Percentiles rank a stretch among this genome's conserved stretches.
These are phyloP conservation scores for Melanotaenia parkinsoni DNA, from an alignment of 2,797 vertebrate species.

Conservation along the genomic window DNA sequence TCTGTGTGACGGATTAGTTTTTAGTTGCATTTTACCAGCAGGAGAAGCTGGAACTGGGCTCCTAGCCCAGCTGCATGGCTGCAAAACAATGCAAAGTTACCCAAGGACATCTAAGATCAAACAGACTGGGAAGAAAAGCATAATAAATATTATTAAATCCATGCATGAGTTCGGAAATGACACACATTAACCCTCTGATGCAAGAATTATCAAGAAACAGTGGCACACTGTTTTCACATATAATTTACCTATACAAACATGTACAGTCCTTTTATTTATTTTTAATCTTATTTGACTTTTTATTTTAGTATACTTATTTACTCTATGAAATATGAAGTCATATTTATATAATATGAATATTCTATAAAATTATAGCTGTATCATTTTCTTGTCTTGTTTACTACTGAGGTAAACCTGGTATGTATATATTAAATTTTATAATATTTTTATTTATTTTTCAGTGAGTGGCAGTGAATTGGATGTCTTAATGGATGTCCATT, in stretches of 20 bases:
- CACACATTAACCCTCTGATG: background rate
- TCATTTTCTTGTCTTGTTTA: too few species aligned
- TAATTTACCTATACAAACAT: background rate
- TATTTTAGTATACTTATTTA: too few species aligned
- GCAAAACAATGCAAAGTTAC: constrained; percentile 84
- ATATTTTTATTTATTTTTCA: too few species aligned
- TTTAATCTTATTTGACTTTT: too few species aligned
- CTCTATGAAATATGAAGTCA: background rate
- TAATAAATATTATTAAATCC: background rate
- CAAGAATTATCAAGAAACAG: too few species aligned
- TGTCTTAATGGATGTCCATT: too few species aligned
- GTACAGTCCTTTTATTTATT: too few species aligned
- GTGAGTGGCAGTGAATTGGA: too few species aligned
- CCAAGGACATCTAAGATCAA: constrained; percentile 77
- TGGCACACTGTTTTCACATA: too few species aligned
- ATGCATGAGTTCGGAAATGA: background rate
- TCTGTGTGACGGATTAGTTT: background rate
- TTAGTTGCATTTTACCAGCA: constrained; percentile 73
- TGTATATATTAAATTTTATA: too few species aligned
- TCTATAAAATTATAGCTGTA: too few species aligned
- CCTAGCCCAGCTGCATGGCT: constrained; percentile 78
- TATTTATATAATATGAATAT: background rate
- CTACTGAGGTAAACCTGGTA: too few species aligned
- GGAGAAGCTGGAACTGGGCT: constrained; percentile 79
- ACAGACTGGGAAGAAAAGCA: constrained; percentile 16